Evolutionary conservation across 2,888 invertebrate genomes (phyloP), one percentile per base, ranked within the genome.

Genomic region (Therioaphis trifolii): DNA sequence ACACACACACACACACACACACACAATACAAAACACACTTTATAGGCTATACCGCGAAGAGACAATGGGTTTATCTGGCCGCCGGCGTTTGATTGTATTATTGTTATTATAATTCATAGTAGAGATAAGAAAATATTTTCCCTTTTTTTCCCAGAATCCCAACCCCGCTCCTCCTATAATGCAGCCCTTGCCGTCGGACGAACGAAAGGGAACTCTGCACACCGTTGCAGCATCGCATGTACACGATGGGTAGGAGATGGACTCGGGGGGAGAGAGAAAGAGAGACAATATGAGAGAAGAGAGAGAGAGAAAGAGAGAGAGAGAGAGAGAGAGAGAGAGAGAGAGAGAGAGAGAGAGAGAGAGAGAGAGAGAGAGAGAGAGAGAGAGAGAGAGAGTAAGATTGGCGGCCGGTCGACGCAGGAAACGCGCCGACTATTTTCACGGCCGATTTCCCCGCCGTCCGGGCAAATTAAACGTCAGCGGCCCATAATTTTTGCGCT

Each of bases 381-480:
- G 11, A 40, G 35, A 35, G 4, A 43, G 11, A 24, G 21, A 12
- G 21, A 21, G 4, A 21, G n/a, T 12, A n/a, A 43, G 15, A 15
- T 18, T 18, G 63, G 4, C 12, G 66, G 63, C 35, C 9, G 66
- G 40, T 29, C 40, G 21, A 7, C 46, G 40, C 1, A 18, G 52
- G n/a, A 24, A 27, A 46, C 24, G 15, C 46, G 46, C 27, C 12
- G 21, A 74, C 58, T 24, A 35, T 75, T 76, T 76, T 76, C 61
- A 76, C 75, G 61, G 61, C 75, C 75, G 75, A 76, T 76, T 76
- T 76, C 61, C 43, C 27, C 12, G 27, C 68, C 21, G 27, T n/a
- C 29, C 58, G 21, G 35, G 35, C 27, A 58, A 76, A 61, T 61
- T 76, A 61, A 61, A 40, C 61, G 75, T 75, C 75, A 24, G 43